Base-by-base conservation (phyloP, 2,113 vertebrate species). In the Platycercus adscitus region DNA sequence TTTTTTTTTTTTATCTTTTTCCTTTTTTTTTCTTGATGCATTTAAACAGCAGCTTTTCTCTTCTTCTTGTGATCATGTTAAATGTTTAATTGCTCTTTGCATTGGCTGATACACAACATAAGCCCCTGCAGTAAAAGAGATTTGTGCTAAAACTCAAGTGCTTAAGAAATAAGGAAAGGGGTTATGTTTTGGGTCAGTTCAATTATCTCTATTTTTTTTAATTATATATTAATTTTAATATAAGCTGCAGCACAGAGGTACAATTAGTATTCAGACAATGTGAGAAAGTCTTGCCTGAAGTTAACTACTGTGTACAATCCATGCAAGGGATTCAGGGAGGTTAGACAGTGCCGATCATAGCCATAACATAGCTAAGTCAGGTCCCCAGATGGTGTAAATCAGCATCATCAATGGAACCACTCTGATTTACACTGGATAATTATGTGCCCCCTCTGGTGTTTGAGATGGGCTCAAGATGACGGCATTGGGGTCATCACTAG, bases 1-100 rank as follows among this genome's bases (percentile, higher is more conserved):
- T 53, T 11, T 11, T 29, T 29, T 20, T 18, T 20, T n/a, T 15
- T 55, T 33, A 55, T 20, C 19, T 33, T 56, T 56, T n/a, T 56
- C 31, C 14, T 33, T 33, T 35, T 28, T 28, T 55, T 20, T 13
- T 0, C 43, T 76, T 64, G 64, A 49, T 85, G 71, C 80, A 78
- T 79, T 95, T 90, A 60, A 90, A 75, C 86, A 89, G 68, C 55
- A 71, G 88, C 61, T 91, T 93, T 91, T 89, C 63, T 61, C 37
- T 88, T 86, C 76, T 91, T 58, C 86, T 96, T 91, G 86, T 91
- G 94, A 95, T 95, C 93, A 92, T 64, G 83, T 88, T 96, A 95
- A 97, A 97, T 94, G 95, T 96, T 97, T 97, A 96, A 97, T 97
- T 95, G 95, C 86, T 96, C 96, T 95, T 97, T 95, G 93, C 91